Base-by-base conservation (phyloP, 2,888 invertebrate species). In the Drosophila cognata region DNA sequence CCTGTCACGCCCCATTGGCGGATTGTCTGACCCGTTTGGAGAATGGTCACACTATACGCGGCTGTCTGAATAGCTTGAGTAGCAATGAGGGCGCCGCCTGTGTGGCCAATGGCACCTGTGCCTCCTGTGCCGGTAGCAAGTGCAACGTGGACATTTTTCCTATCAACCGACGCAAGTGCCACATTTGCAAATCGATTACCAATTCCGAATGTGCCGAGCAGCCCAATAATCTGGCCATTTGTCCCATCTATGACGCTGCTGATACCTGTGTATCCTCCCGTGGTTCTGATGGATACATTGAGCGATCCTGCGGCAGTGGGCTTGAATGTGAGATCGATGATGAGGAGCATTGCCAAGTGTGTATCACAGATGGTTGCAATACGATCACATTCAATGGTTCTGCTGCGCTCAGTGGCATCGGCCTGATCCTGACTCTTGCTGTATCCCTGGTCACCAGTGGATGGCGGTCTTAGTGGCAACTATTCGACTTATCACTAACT, bases 141-240 rank as follows among this genome's bases (percentile, higher is more conserved):
- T 92, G 92, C 68, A 92, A 92, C 57, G 57, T 59, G 5, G 63
- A 88, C 76, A 51, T 91, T n/a, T 92, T 87, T 81, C 92, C 92
- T 21, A 63, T 31, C 29, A 66, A 85, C 63, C 90, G 93, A 31
- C 90, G 81, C 21, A 64, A 68, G n/a, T 93, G 92, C 52, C 83
- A 89, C 65, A 90, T 92, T 29, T 92, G 93, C 69, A 84, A 84
- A 28, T 91, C 92, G 0, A 55, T 53, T 0, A 68, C 74, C 8
- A 68, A 90, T 21, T 1, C 43, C 4, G 63, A 69, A 0, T 92
- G 92, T 31, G 46, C 41, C 8, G 52, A 59, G 21, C 18, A 65
- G 0, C 92, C 92, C 3, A 75, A 67, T 25, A 25, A 55, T 2
- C 7, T 81, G 28, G 72, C 79, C 56, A 55, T 91, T 31, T 92